Evolutionary conservation across 2,888 invertebrate genomes (phyloP), one percentile per base, ranked within the genome.

Genomic region (Thera obeliscata): DNA sequence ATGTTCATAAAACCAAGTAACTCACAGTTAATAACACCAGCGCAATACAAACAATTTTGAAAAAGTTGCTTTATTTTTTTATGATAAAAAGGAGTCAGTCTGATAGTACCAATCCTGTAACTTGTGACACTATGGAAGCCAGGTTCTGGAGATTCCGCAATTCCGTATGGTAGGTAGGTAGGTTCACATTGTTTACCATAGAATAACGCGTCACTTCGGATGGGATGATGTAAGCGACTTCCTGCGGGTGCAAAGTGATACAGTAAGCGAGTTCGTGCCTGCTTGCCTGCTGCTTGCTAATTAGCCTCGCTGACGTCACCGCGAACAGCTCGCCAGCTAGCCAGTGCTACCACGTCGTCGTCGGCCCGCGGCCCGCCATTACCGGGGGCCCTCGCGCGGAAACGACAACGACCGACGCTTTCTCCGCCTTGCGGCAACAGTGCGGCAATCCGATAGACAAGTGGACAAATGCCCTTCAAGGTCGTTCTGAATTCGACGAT

Each of bases 391-490:
- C 82, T 91, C 89, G 89, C 89, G 93, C 89, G 91, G 90, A 92
- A 91, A 92, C 88, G 91, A 91, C 91, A 91, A 91, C 88, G 91
- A 89, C 91, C 92, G 90, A 76, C 82, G 90, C 90, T 92, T 91
- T 93, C 91, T 89, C 89, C 87, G 84, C 77, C 81, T 76, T 77
- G 78, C 82, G 80, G 79, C 81, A 81, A 71, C 75, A 75, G 79
- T 77, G 62, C 61, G 60, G 76, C 76, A 73, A 78, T 81, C 69
- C 73, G 75, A 61, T 56, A 66, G 46, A 68, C 61, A 55, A 76
- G 75, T 80, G 73, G 79, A 77, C 78, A 77, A 72, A 75, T 70
- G 78, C 80, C 81, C 81, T 78, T 79, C 80, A 85, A 86, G 84
- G 84, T 80, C 84, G 76, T 60, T 61, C 52, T 48, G n/a, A 58